phyloP scores from a whole-genome alignment of 2,888 invertebrate genomes.

The Lithophane ornitopus region DNA sequence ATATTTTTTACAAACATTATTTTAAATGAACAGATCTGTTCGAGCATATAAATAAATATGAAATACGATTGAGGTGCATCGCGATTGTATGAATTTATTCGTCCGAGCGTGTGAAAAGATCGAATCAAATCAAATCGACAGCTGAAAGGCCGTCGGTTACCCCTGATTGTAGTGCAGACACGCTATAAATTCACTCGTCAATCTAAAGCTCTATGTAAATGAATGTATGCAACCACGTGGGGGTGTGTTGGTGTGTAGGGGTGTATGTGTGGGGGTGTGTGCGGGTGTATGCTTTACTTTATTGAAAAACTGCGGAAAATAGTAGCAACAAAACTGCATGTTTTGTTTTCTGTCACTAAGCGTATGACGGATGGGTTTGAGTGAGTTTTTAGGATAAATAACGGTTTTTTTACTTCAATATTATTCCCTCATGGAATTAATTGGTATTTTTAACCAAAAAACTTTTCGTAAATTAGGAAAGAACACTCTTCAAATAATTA shows the following conservation, averaged over 20 bases:
- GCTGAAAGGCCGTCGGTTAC: constrained; percentile 3
- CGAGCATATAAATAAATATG: constrained; percentile 25
- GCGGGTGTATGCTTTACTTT: not conserved
- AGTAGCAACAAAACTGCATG: not conserved
- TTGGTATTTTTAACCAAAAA: not conserved
- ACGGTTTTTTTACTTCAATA: not conserved
- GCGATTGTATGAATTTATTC: constrained; percentile 26
- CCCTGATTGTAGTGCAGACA: constrained; percentile 22
- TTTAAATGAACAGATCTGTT: not conserved
- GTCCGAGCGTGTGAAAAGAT: constrained; percentile 18
- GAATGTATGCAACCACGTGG: not conserved
- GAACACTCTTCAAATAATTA: not conserved
- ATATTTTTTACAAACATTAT: not conserved
- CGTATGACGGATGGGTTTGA: not conserved
- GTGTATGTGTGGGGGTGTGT: not conserved
- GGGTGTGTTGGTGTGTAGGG: not conserved
- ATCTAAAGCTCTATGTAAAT: constrained; percentile 1
- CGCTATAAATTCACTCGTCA: constrained; percentile 36
- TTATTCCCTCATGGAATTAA: not conserved
- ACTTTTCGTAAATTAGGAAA: not conserved
- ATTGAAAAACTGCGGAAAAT: not conserved
- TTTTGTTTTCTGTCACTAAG: not conserved
- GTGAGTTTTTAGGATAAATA: not conserved
- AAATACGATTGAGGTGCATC: constrained; percentile 19
- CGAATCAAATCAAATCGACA: constrained; percentile 35